phyloP scores from a whole-genome alignment of 2,797 vertebrate species.

The Cephalopachus bancanus region DNA sequence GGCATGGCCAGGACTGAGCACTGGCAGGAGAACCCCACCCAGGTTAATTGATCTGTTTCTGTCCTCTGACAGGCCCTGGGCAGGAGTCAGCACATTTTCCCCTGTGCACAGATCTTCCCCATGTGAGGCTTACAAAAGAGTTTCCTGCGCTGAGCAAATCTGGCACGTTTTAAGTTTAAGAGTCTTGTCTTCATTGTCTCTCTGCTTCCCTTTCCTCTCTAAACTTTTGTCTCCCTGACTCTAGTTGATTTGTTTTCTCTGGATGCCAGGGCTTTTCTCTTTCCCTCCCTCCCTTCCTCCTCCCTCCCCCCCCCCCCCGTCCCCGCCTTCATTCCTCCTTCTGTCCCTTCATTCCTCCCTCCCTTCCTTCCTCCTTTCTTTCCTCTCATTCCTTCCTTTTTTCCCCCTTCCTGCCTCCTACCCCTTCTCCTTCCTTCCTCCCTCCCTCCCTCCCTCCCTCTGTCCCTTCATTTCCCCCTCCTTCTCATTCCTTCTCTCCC shows the following conservation, averaged over 20 bases:
- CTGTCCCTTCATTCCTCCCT: background rate
- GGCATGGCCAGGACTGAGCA: slow-evolving; percentile 19
- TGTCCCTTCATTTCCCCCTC: background rate
- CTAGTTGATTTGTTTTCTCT: background rate
- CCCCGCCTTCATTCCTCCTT: background rate
- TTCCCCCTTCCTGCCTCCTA: too few species aligned
- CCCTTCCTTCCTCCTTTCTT: too few species aligned
- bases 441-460: too few species aligned
- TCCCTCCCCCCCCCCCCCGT: too few species aligned
- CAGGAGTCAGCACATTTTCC: slow-evolving; percentile 77
- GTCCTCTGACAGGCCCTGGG: slow-evolving; percentile 66
- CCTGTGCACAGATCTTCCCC: background rate
- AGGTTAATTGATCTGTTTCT: slow-evolving; percentile 84
- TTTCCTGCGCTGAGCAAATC: slow-evolving; percentile 61
- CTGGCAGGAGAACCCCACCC: slow-evolving; percentile 63
- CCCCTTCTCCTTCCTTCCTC: background rate
- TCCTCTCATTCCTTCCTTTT: background rate
- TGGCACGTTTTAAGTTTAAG: slow-evolving; percentile 21
- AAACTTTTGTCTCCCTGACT: background rate
- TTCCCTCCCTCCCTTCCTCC: background rate
- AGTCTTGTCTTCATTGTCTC: background rate
- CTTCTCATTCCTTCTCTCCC: too few species aligned
- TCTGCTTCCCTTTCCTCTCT: background rate
- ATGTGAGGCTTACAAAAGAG: slow-evolving; percentile 68
- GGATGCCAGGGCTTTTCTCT: too few species aligned